Base-by-base conservation (phyloP, 2,888 invertebrate species). In the Drosophila monieri region DNA sequence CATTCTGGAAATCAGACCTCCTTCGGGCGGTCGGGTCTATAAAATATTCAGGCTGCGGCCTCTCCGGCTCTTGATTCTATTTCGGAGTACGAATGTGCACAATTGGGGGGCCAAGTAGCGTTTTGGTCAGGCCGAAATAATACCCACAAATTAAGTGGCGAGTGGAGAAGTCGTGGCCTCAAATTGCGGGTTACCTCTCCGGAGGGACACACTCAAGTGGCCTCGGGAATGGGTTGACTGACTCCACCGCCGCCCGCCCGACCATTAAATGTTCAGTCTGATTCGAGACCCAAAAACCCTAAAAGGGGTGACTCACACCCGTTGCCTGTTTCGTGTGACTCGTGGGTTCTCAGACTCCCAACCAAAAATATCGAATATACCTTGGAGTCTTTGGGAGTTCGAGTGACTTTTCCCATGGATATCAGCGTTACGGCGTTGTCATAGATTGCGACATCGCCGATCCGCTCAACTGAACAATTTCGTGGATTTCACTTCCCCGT, bases 131-230 rank as follows among this genome's bases (percentile, higher is more conserved):
- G 61, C 37, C 47, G 41, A 78, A 87, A 78, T 73, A 70, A 75
- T 78, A 74, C 15, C 39, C 39, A 18, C 69, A 84, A 89, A 89
- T 89, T 89, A 88, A 77, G 27, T 6, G 32, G 10, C 2, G 41
- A 53, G 65, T 52, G 65, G 69, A 77, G 59, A 77, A 62, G 70
- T 55, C 15, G 83, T 73, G 67, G 79, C 66, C 52, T 43, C 53
- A 85, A 89, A 90, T 89, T 90, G 75, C 49, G 80, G 88, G 90
- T 87, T 89, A 77, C 73, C 56, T 61, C 58, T 58, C 64, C 68
- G 35, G 78, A 78, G 89, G 90, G 89, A 87, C 74, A 89, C 87
- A 90, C 77, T 90, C 86, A 90, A 75, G 57, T 89, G 90, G 76
- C 61, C 85, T 78, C 60, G 71, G 60, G 67, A 72, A 61, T 52